Percentiles rank a stretch among this genome's conserved stretches.
Conservation (phyloP, 1,140 invertebrate species). For the Hyposmocoma kahamanoa region DNA sequence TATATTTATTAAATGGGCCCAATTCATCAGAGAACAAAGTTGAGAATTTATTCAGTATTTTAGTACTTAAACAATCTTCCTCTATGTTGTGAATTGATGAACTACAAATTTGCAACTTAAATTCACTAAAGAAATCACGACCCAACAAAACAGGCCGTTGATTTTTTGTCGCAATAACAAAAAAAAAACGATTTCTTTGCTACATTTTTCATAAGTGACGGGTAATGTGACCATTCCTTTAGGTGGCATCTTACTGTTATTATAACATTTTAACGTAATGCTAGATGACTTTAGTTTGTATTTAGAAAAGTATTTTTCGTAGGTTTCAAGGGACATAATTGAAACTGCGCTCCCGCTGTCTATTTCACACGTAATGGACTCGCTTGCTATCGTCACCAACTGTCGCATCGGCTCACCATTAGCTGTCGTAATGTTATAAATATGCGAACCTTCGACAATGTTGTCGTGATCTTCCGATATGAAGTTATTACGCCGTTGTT, state of each 20-base stretch:
- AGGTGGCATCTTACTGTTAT: not conserved
- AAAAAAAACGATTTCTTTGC: not conserved
- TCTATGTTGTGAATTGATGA: not conserved
- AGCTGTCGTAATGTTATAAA: not conserved
- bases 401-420: not conserved
- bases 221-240: not conserved
- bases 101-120: not conserved
- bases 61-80: not conserved
- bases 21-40: not conserved
- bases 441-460: not conserved
- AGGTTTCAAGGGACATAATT: not conserved
- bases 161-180: not conserved
- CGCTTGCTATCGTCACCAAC: not conserved
- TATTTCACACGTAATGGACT: not conserved
- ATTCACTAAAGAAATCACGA: not conserved
- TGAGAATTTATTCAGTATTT: not conserved
- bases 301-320: not conserved
- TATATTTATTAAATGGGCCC: not conserved
- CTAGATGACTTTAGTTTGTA: not conserved
- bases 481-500: not conserved
- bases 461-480: not conserved
- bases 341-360: conserved; percentile 1
- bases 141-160: not conserved
- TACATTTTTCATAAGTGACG: not conserved
- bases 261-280: conserved; percentile 2